phyloP scores from a whole-genome alignment of 2,113 vertebrate species.

The Tachycineta bicolor region DNA sequence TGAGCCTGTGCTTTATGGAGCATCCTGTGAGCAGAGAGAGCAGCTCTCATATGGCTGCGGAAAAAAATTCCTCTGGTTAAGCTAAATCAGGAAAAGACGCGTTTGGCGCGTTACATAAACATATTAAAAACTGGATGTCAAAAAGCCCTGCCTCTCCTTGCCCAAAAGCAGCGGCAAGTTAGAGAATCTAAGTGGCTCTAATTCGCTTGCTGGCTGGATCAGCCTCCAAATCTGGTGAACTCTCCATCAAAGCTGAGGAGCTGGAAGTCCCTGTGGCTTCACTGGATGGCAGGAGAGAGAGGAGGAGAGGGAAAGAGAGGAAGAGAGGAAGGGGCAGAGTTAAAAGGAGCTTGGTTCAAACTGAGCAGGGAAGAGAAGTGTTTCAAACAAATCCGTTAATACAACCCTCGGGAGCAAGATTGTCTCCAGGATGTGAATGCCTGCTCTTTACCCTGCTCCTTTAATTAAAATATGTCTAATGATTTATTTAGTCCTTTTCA shows the following conservation, averaged over 20 bases:
- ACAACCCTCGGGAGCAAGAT: not conserved
- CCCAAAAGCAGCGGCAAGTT: conserved; percentile 54
- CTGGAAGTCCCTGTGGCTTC: conserved; percentile 43
- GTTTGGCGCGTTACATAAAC: conserved; percentile 64
- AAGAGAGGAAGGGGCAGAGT: not conserved
- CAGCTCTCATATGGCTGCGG: conserved; percentile 26
- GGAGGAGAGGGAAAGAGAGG: not conserved
- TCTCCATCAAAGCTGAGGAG: conserved; percentile 58
- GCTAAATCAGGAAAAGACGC: conserved; percentile 60
- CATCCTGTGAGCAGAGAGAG: conserved; percentile 20
- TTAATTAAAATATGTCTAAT: conserved; percentile 22
- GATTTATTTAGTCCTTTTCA: conserved; percentile 23
- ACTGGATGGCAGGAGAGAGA: not conserved
- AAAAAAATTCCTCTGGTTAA: conserved; percentile 41
- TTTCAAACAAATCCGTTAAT: conserved; percentile 23
- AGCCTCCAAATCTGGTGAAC: conserved; percentile 33
- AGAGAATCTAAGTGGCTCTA: conserved; percentile 53
- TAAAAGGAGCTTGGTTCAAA: not conserved
- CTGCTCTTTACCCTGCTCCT: not conserved
- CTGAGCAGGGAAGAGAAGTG: not conserved
- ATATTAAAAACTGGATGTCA: conserved; percentile 68
- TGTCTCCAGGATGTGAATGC: not conserved
- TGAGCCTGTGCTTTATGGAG: not conserved
- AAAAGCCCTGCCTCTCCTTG: conserved; percentile 40
- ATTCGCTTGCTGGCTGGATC: conserved; percentile 69